Percentiles rank a stretch among this genome's conserved stretches.
phyloP scores from a whole-genome alignment of 2,113 vertebrate genomes.

The Stigmatopora nigra region DNA sequence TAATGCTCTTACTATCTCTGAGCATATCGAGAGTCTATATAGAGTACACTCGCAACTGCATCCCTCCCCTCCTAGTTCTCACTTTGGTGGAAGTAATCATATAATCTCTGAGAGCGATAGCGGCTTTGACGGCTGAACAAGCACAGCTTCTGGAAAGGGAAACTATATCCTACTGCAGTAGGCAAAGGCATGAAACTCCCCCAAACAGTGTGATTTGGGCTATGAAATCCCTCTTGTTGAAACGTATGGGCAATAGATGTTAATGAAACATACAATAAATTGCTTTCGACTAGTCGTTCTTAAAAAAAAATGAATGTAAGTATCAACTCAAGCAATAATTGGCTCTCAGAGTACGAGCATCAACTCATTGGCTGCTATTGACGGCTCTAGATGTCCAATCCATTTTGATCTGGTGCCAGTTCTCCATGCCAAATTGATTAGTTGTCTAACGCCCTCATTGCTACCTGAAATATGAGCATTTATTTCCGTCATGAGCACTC shows the following conservation, averaged over 20 bases:
- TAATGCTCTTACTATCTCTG: conserved; percentile 1
- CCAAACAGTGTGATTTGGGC: background rate
- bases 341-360: no score
- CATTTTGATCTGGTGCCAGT: no score
- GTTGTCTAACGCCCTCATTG: no score
- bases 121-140: conserved; percentile 4
- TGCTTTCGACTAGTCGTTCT: no score
- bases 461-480: no score
- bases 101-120: conserved; percentile 9
- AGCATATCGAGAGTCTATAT: background rate
- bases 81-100: conserved; percentile 9
- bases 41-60: background rate
- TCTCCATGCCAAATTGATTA: no score
- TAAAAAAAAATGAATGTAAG: no score
- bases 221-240: background rate
- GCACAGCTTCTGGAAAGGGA: conserved; percentile 4
- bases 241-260: background rate
- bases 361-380: no score
- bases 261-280: background rate
- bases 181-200: background rate
- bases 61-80: conserved; percentile 3
- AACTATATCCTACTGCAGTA: conserved; percentile 1
- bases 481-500: no score
- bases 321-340: no score
- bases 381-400: no score